A percentile compares a stretch with the other conserved stretches of the same genome.
Evolutionary conservation across 2,888 invertebrate genomes (phyloP).

Genomic region (Augiades crinisus): DNA sequence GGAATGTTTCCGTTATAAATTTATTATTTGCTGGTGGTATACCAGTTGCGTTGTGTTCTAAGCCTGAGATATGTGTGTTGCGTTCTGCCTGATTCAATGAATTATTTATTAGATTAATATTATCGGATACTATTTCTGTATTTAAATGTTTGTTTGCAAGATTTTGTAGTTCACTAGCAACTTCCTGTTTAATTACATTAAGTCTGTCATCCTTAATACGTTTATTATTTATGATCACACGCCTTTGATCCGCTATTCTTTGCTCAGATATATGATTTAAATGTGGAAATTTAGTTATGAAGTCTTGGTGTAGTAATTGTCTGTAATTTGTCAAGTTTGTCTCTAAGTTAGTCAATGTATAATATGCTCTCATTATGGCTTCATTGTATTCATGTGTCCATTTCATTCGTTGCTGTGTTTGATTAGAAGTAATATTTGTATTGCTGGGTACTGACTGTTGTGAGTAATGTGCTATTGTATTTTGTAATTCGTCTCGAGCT

Average conservation of each 20-base stretch:
- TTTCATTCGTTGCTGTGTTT: constrained; percentile 9
- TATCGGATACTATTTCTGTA: too few species aligned
- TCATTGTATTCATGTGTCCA: constrained; percentile 27
- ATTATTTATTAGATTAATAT: background rate
- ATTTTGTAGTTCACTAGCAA: background rate
- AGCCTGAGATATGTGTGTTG: background rate
- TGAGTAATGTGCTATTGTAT: background rate
- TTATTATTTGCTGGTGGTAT: background rate
- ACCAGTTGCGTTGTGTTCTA: background rate
- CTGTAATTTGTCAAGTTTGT: constrained; percentile 12
- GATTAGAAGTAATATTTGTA: background rate
- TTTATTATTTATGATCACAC: constrained; percentile 28
- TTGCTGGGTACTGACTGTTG: background rate
- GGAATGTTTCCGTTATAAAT: background rate
- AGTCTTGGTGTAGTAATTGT: constrained; percentile 15
- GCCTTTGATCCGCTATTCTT: constrained; percentile 24
- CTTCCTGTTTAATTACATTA: background rate
- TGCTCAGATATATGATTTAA: constrained; percentile 24
- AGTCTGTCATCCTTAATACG: constrained; percentile 1
- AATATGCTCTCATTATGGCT: constrained; percentile 21
- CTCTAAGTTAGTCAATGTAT: constrained; percentile 25
- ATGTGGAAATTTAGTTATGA: constrained; percentile 10
- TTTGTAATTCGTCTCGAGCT: background rate
- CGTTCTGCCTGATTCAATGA: background rate
- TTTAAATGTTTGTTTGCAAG: background rate